Conservation (phyloP, 2,797 vertebrate species). For the Pseudochromis fuscus region DNA sequence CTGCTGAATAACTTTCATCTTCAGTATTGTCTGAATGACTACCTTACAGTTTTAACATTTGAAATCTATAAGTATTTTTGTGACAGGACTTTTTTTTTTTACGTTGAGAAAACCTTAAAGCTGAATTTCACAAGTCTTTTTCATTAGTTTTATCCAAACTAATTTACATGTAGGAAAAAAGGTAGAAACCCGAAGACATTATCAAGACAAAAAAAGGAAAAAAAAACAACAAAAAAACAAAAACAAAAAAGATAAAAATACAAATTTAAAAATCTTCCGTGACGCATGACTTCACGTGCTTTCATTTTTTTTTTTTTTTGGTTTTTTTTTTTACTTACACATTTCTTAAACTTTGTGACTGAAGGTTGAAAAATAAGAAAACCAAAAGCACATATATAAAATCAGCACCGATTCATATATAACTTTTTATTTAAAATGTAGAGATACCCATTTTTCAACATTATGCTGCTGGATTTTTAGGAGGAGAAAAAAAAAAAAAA, state of each 20-base stretch:
- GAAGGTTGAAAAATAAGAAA: constrained; percentile 97
- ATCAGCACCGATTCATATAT: constrained; percentile 99
- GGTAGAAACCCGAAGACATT: constrained; percentile 99
- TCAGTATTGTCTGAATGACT: constrained; percentile 89
- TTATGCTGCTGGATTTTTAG: constrained; percentile 99
- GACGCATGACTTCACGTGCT: constrained; percentile 97
- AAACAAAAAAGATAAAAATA: constrained; percentile 94
- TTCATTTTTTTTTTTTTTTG: constrained; percentile 82
- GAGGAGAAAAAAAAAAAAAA: too few relatives aligned
- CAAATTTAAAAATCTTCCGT: constrained; percentile 99
- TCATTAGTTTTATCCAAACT: constrained; percentile 96
- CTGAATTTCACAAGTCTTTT: constrained; percentile 94
- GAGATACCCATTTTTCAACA: constrained; percentile 98
- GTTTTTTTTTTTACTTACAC: constrained; percentile 93
- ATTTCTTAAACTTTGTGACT: constrained; percentile 97
- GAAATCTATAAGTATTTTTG: constrained; percentile 85
- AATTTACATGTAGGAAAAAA: constrained; percentile 99
- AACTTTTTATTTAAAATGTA: constrained; percentile 99
- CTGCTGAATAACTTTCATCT: constrained; percentile 93
- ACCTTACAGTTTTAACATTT: constrained; percentile 88
- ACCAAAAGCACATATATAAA: constrained; percentile 99
- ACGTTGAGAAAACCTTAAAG: constrained; percentile 90
- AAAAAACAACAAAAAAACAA: constrained; percentile 91
- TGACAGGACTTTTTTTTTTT: constrained; percentile 88
- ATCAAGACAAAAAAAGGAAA: constrained; percentile 97